Conservation (phyloP, 2,797 vertebrate species). For the Macropus fuliginosus region DNA sequence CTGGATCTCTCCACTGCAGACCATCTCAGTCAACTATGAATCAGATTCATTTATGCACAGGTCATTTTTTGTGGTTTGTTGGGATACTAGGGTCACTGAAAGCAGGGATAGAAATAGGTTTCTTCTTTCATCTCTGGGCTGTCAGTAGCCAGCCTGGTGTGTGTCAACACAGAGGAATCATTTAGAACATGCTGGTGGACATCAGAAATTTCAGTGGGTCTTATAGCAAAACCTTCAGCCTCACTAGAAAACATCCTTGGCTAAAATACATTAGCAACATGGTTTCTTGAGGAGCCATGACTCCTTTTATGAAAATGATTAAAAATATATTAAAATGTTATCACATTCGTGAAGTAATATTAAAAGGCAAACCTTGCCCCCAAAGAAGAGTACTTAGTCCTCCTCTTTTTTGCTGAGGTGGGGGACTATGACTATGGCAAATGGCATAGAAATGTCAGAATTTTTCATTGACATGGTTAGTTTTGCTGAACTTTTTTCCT, state of each 20-base stretch:
- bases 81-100: background rate
- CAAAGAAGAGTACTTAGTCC: background rate
- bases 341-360: background rate
- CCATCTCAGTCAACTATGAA: background rate
- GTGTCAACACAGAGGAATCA: background rate
- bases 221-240: background rate
- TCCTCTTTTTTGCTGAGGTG: background rate
- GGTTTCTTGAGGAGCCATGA: background rate
- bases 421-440: background rate
- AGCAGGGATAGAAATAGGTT: background rate
- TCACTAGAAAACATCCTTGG: background rate
- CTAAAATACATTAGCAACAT: background rate
- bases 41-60: background rate
- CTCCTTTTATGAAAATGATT: background rate
- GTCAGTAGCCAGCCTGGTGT: background rate
- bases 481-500: background rate
- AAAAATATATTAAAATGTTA: background rate
- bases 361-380: background rate
- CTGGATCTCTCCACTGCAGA: background rate
- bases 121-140: background rate
- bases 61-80: background rate
- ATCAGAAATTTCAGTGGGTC: background rate
- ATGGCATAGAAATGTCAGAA: background rate
- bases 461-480: background rate
- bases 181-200: background rate